A percentile compares a stretch with the other conserved stretches of the same genome.
phyloP scores from a whole-genome alignment of 1,140 invertebrate genomes.

The Microplitis mediator region DNA sequence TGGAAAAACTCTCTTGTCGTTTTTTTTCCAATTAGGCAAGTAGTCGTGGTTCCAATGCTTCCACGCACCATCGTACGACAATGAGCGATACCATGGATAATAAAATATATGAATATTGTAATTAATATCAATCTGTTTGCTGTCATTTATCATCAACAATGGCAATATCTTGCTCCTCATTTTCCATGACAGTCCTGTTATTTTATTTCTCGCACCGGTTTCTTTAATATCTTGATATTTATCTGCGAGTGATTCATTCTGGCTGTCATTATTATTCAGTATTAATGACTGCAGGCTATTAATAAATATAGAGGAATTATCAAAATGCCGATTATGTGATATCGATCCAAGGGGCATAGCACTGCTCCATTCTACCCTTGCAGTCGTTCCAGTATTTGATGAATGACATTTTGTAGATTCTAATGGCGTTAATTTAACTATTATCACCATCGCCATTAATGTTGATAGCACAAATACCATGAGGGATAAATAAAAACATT shows the following conservation, averaged over 20 bases:
- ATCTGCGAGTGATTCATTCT: constrained; percentile 38
- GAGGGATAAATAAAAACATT: constrained; percentile 51
- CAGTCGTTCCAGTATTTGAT: constrained; percentile 35
- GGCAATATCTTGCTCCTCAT: constrained; percentile 48
- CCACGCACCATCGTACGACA: constrained; percentile 55
- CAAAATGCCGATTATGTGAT: background rate
- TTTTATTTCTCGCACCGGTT: constrained; percentile 42
- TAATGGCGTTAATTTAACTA: constrained; percentile 50
- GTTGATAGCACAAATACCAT: constrained; percentile 48
- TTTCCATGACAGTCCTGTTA: constrained; percentile 41
- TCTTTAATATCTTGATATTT: constrained; percentile 44
- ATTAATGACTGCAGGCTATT: background rate
- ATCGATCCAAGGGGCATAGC: constrained; percentile 28
- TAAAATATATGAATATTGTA: constrained; percentile 64
- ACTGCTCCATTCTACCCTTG: constrained; percentile 49
- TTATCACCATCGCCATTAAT: constrained; percentile 50
- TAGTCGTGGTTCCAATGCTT: constrained; percentile 62
- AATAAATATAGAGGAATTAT: background rate
- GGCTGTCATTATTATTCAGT: constrained; percentile 16
- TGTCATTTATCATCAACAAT: constrained; percentile 37
- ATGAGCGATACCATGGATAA: constrained; percentile 62
- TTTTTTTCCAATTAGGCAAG: constrained; percentile 60
- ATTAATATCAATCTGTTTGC: constrained; percentile 46
- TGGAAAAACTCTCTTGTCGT: constrained; percentile 55
- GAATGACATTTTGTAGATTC: constrained; percentile 52